Evolutionary conservation across 1,140 invertebrate species (phyloP), one percentile per base, ranked within the genome.

Genomic region (Zaprionus nigranus): DNA sequence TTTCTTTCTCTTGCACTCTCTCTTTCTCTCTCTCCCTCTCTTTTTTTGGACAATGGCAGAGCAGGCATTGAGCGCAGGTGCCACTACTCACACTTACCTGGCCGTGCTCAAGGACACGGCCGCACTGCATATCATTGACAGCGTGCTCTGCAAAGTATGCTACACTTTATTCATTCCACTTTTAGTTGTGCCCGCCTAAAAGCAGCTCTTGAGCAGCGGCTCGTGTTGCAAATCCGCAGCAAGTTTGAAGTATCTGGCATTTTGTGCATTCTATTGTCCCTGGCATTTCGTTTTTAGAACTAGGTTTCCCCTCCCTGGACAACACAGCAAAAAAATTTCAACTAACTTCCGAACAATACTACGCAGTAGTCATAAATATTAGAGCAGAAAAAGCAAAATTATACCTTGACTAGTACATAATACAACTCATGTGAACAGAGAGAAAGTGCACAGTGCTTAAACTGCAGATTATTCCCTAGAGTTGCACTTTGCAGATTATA

Each of bases 61-160:
- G 82, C 54, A 71, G 76, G 79, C 82, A 83, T 87, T 87, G 80
- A 78, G 77, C 73, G 73, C 80, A 86, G 84, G 83, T 86, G 83
- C 69, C 87, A 80, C 38, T 67, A 2, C 70, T 73, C 36, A 66
- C 82, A 87, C 83, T 82, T 79, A 82, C 53, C 65, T 54, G 26
- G 76, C 62, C 49, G 46, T 46, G 24, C 59, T 64, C 84, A 87
- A 83, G 83, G 84, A 88, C 80, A 70, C 38, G 60, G 15, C 24
- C 53, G 11, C 34, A 58, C 36, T 61, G 24, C 40, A 59, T 70
- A 66, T 78, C 75, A 63, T 66, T 73, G 40, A 72, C 24, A 38
- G 36, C n/a, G 28, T 17, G 60, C 53, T 51, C 51, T 34, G 4
- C 30, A 74, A 78, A 75, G 73, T 78, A 61, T 75, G 66, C 66